Evolutionary conservation across 2,797 vertebrate species (phyloP), one percentile per base, ranked within the genome.

Genomic region (Sebastes melanostomus): DNA sequence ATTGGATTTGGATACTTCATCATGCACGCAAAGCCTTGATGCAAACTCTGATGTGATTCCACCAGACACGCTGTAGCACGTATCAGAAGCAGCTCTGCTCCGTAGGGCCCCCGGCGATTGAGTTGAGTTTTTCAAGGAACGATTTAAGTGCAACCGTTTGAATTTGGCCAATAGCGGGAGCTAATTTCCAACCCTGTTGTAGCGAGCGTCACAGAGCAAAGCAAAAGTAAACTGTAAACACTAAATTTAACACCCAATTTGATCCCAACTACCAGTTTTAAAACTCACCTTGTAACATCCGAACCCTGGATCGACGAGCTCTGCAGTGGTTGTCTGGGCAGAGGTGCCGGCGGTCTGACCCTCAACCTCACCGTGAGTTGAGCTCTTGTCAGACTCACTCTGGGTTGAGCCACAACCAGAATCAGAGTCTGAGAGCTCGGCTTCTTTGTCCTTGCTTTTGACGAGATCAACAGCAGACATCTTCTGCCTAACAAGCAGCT

Each of bases 381-480:
- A 99, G 85, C 93, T 96, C 86, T 99, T 99, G 91, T 99, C 98
- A 0, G 97, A 98, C 84, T 99, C 98, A 0, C 98, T 98, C 81
- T 97, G 98, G 61, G 96, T 96, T 6, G 97, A 97, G 73, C 98
- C 96, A 6, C 97, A 99, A 90, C 98, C 98, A 0, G 98, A 99
- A 88, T 99, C 98, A 0, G 97, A 97, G 92, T 99, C 98, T 0
- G 98, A 99, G 4, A 99, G 96, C 86, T 98, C 98, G 0, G 96
- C 93, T 74, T 99, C 98, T 86, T 97, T 97, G 69, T 99, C 98
- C 91, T 96, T 97, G 75, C 76, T 81, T 67, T 83, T 94, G 12
- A 92, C 78, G 0, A 95, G 91, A 13, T 87, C 89, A 36, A 56
- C 79, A 1, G 91, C 66, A 0, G 96, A 85, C 14, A 68, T n/a